These are phyloP conservation scores for Eristalis arbustorum DNA, from an alignment of 2,888 invertebrate genomes.

Conservation along the genomic window DNA sequence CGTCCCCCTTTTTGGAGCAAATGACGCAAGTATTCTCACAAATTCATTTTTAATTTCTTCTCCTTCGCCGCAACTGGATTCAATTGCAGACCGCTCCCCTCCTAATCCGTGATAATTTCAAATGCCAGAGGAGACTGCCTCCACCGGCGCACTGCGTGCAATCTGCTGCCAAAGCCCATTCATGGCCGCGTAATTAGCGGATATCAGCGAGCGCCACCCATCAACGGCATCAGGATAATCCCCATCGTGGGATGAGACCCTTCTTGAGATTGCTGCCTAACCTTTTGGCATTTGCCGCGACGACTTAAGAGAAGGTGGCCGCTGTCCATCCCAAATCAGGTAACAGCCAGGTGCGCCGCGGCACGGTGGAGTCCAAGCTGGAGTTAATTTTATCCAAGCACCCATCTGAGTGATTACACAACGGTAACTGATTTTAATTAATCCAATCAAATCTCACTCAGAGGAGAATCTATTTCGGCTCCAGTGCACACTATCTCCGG, in stretches of 20 bases:
- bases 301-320: slow-evolving; percentile 3
- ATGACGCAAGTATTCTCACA: not conserved
- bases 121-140: slow-evolving; percentile 2
- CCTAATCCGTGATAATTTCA: slow-evolving; percentile 47
- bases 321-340: slow-evolving; percentile 13
- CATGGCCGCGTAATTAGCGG: slow-evolving; percentile 21
- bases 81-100: not conserved
- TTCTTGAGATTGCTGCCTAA: slow-evolving; percentile 43
- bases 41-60: slow-evolving; percentile 8
- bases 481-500: slow-evolving; percentile 5
- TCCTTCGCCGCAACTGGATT: slow-evolving; percentile 15
- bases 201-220: slow-evolving; percentile 8
- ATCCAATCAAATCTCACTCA: slow-evolving; percentile 37
- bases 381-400: slow-evolving; percentile 36
- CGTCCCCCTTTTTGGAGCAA: too few relatives aligned
- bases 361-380: not conserved
- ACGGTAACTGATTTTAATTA: slow-evolving; percentile 59
- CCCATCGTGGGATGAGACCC: slow-evolving; percentile 13
- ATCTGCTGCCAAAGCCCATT: slow-evolving; percentile 46
- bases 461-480: not conserved
- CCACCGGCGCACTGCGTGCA: slow-evolving; percentile 35
- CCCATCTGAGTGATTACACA: slow-evolving; percentile 30
- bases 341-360: not conserved
- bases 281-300: slow-evolving; percentile 38
- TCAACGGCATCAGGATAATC: not conserved